These are phyloP conservation scores for Temnothorax longispinosus DNA, from an alignment of 1,140 invertebrate species.

Conservation along the genomic window DNA sequence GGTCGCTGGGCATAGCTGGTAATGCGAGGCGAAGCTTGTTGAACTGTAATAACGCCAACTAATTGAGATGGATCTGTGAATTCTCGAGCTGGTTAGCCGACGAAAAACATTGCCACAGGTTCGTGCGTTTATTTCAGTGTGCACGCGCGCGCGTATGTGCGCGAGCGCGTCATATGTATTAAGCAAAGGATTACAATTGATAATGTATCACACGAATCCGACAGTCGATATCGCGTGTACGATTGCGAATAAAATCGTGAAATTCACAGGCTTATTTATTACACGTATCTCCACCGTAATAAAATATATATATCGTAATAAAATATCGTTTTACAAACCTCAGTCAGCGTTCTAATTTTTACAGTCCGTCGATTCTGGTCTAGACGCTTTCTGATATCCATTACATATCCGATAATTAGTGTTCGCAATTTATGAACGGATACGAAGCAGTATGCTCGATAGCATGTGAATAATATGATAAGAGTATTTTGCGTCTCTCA, in stretches of 20 bases:
- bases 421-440: conserved; percentile 10
- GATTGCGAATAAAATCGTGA: conserved; percentile 31
- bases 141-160: not conserved
- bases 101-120: conserved; percentile 15
- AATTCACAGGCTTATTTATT: conserved; percentile 1
- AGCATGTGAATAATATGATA: not conserved
- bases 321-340: conserved; percentile 14
- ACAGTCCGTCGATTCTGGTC: not conserved
- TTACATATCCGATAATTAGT: conserved; percentile 23
- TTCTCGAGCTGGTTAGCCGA: conserved; percentile 44
- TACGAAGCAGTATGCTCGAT: not conserved
- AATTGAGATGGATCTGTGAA: conserved; percentile 74
- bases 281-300: not conserved
- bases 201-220: conserved; percentile 22
- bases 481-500: not conserved
- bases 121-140: not conserved
- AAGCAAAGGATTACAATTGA: conserved; percentile 21
- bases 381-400: not conserved
- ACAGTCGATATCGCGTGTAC: conserved; percentile 36
- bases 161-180: not conserved
- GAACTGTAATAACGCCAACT: conserved; percentile 68
- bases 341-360: not conserved
- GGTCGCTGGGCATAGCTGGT: conserved; percentile 60
- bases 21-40: conserved; percentile 61
- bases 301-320: conserved; percentile 29